Evolutionary conservation across 2,888 invertebrate genomes (phyloP).

Genomic region (Drosophila siamana): DNA sequence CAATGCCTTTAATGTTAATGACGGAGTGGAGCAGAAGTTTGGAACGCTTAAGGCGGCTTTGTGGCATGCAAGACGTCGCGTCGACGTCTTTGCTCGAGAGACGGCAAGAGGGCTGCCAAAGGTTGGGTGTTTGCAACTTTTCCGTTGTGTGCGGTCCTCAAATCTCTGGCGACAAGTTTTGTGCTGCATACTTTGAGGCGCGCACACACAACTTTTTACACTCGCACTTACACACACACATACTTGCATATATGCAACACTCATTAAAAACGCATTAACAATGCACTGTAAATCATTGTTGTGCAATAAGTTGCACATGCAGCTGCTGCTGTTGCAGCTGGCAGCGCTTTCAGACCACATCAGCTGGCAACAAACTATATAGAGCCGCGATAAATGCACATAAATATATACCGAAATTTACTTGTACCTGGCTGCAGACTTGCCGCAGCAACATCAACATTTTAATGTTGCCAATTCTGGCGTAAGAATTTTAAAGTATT

Average conservation of each 20-base stretch:
- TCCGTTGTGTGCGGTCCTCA: conserved; percentile 42
- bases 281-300: conserved; percentile 71
- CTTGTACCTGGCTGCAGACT: conserved; percentile 1
- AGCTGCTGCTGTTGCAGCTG: conserved; percentile 22
- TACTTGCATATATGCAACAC: conserved; percentile 42
- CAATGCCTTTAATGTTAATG: conserved; percentile 78
- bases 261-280: conserved; percentile 78
- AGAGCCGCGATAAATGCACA: not conserved
- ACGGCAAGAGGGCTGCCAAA: too few species aligned
- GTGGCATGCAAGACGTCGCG: conserved; percentile 66
- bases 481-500: too few species aligned
- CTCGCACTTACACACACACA: conserved; percentile 1
- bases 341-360: conserved; percentile 9
- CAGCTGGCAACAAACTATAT: conserved; percentile 15
- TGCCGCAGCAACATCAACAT: not conserved
- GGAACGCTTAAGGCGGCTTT: conserved; percentile 73
- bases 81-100: conserved; percentile 21
- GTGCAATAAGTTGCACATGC: conserved; percentile 58
- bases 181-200: conserved; percentile 44
- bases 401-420: not conserved
- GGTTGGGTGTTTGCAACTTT: conserved; percentile 55
- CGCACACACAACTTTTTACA: conserved; percentile 54
- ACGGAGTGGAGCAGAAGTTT: conserved; percentile 68
- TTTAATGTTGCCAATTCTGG: not conserved
- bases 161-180: conserved; percentile 69